phyloP scores from a whole-genome alignment of 2,888 invertebrate species.

The Xylota segnis region DNA sequence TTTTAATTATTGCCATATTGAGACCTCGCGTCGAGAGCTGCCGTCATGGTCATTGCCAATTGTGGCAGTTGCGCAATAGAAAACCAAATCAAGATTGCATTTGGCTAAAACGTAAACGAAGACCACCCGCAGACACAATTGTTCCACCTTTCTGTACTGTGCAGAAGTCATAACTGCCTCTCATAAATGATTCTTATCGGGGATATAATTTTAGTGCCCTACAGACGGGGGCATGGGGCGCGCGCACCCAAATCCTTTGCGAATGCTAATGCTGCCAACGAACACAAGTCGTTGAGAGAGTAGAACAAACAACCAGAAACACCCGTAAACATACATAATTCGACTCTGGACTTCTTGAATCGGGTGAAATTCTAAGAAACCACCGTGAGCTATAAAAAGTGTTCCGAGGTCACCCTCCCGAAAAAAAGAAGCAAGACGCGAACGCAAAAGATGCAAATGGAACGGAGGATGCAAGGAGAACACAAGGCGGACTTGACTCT shows the following conservation, averaged over 20 bases:
- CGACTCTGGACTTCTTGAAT: slow-evolving; percentile 45
- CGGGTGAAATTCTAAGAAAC: slow-evolving; percentile 66
- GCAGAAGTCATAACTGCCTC: slow-evolving; percentile 66
- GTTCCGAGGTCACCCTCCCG: slow-evolving; percentile 62
- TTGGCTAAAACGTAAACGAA: slow-evolving; percentile 15
- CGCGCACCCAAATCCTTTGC: slow-evolving; percentile 57
- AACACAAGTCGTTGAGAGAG: slow-evolving; percentile 39
- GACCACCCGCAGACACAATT: slow-evolving; percentile 71
- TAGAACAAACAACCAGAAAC: slow-evolving; percentile 41
- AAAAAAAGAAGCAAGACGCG: slow-evolving; percentile 18
- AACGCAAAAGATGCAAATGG: slow-evolving; percentile 41
- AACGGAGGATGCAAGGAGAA: slow-evolving; percentile 24
- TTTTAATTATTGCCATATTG: slow-evolving; percentile 62
- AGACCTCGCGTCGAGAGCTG: slow-evolving; percentile 3
- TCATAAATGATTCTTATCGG: slow-evolving; percentile 67
- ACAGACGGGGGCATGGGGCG: slow-evolving; percentile 43
- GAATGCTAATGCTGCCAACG: slow-evolving; percentile 20
- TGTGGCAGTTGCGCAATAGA: slow-evolving; percentile 61
- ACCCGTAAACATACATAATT: slow-evolving; percentile 54
- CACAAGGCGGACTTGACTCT: neutral
- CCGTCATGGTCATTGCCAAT: slow-evolving; percentile 68
- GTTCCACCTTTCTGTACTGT: slow-evolving; percentile 37
- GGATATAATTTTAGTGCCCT: slow-evolving; percentile 70
- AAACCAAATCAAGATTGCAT: slow-evolving; percentile 48
- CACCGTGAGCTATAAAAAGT: slow-evolving; percentile 67